Evolutionary conservation across 2,113 vertebrate genomes (phyloP).

Genomic region (Microcebus ravelobensis): DNA sequence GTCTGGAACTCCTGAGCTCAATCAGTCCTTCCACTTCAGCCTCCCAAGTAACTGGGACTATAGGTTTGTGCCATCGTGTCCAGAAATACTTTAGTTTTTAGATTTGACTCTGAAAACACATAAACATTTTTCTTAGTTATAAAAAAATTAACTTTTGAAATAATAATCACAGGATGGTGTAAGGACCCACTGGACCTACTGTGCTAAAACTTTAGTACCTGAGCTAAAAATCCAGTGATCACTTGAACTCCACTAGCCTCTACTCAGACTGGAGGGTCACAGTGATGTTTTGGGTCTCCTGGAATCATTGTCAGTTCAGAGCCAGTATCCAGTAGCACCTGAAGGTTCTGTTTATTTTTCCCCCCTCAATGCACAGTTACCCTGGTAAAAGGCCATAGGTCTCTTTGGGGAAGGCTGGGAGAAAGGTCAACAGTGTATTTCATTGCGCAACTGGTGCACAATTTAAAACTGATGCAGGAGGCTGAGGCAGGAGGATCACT

Average conservation of each 20-base stretch:
- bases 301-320: background rate
- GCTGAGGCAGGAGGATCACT: too few species aligned
- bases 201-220: background rate
- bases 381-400: background rate
- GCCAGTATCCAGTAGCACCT: background rate
- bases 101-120: background rate
- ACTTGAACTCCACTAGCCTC: background rate
- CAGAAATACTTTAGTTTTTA: background rate
- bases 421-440: background rate
- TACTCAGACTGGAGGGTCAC: background rate
- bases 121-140: background rate
- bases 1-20: too few species aligned
- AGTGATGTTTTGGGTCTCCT: background rate
- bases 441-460: too few species aligned
- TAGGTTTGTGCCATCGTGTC: background rate
- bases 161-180: background rate
- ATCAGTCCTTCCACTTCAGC: too few species aligned
- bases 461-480: too few species aligned
- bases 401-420: background rate
- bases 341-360: background rate
- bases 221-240: background rate
- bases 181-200: background rate
- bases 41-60: too few species aligned
- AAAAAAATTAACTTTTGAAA: slow-evolving; percentile 19
- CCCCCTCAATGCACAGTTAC: background rate